Evolutionary conservation across 2,113 vertebrate genomes (phyloP), one percentile per base, ranked within the genome.

Genomic region (Saiga tatarica): DNA sequence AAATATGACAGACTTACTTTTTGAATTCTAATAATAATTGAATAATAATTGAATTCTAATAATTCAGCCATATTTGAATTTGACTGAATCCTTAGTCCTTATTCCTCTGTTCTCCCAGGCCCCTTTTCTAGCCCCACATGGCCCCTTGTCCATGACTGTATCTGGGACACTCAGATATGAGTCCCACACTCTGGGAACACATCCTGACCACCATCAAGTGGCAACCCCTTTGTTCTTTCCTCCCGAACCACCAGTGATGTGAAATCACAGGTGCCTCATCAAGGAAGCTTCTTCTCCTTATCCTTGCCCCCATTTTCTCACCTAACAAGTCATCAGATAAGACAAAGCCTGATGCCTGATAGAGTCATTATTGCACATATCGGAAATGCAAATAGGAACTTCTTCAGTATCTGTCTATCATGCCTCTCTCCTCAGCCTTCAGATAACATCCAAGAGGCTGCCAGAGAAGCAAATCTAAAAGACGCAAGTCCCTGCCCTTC

Each of bases 401-500:
- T 33, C 47, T 59, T 90, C 60, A 39, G 5, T 5, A 47, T 82
- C 26, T 42, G 26, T 30, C 53, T 55, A 47, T 47, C 39, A 30
- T 11, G 11, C 10, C 14, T 45, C 17, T 55, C 16, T 67, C 50
- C 19, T 81, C 33, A 39, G 16, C 60, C 21, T 94, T 87, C 45
- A 55, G 45, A 83, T 55, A 36, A 42, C 21, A 55, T 62, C n/a
- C 33, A 19, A 52, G 17, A 91, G 23, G 33, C 15, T 59, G 11
- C 15, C 45, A 82, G 26, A 87, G n/a, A 88, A 86, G 30, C 50
- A 57, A 7, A 59, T 64, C 50, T 91, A 39, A 52, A 88, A 78
- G 74, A 36, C 0, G 5, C 1, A 2, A 8, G 10, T 26, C 9
- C 42, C 36, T n/a, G 3, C 36, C 3, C 11, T 74, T 4, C 4